Evolutionary conservation across 2,113 vertebrate genomes (phyloP).

Genomic region (Psilopsiagon aurifrons): DNA sequence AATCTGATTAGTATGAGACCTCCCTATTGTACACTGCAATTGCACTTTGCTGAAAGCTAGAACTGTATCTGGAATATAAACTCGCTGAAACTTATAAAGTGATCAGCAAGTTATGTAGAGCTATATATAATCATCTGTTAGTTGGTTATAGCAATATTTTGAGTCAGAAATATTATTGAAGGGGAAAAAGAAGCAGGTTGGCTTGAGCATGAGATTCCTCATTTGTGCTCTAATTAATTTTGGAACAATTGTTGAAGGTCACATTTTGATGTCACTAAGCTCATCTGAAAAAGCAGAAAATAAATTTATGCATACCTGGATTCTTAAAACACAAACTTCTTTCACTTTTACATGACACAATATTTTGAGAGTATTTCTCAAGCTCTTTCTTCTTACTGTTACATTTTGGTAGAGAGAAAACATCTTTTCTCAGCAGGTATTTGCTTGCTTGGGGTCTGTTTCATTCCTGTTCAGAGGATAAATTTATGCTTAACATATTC

Average conservation of each 20-base stretch:
- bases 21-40: not conserved
- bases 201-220: not conserved
- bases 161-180: not conserved
- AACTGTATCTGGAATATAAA: constrained; percentile 16
- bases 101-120: not conserved
- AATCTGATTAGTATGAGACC: constrained; percentile 44
- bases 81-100: not conserved
- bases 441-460: not conserved
- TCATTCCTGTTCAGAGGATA: not conserved
- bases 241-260: not conserved
- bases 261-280: not conserved
- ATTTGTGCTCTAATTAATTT: not conserved
- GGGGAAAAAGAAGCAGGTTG: not conserved
- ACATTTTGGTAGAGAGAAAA: not conserved
- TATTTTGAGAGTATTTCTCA: not conserved
- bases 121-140: constrained; percentile 2
- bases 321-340: not conserved
- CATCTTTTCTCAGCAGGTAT: not conserved
- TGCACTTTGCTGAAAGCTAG: constrained; percentile 31
- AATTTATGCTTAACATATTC: not conserved
- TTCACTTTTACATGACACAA: not conserved
- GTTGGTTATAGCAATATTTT: not conserved
- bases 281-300: not conserved
- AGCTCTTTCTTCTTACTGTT: not conserved
- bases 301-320: not conserved